Base-by-base conservation (phyloP, 2,888 invertebrate species). In the Synanthedon andrenaeformis region DNA sequence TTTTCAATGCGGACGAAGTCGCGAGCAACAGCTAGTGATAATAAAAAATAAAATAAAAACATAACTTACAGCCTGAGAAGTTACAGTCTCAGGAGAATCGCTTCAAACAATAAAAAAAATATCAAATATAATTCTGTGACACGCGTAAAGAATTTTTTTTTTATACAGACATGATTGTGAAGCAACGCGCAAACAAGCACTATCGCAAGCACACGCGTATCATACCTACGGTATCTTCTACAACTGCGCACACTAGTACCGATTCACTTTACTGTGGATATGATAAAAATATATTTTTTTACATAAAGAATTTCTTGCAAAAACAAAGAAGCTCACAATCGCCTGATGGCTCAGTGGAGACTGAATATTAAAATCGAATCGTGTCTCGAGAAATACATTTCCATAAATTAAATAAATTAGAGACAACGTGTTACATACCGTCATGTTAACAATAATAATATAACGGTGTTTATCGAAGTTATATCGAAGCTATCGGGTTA, bases 141-240 rank as follows among this genome's bases (percentile, higher is more conserved):
- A 35, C 45, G 14, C n/a, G 45, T 45, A 14, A 45, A 45, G 14
- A n/a, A 5, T 1, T 45, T 45, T n/a, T 45, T 45, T 45, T 45
- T 45, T 45, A 45, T 45, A 45, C 66, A 66, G 66, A 66, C 75
- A 74, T 69, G 67, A 67, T 68, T 62, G 61, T 65, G 61, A 63
- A 63, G 60, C 72, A 69, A 70, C 65, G 71, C 66, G 62, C 74
- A 68, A 72, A 72, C 70, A 68, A 70, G 55, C 66, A 82, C 81
- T 76, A 74, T 73, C 68, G 58, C 57, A 58, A 65, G 70, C 69
- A 70, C 53, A 50, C 70, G 72, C 72, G 75, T 61, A 62, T 58
- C 61, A 61, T 60, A 61, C 62, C 63, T 59, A 53, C 59, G 57
- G 23, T 60, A 53, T 55, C 62, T 55, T 58, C 59, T 54, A 58